Base-by-base conservation (phyloP, 2,888 invertebrate species). In the Chaetoderma sp. region DNA sequence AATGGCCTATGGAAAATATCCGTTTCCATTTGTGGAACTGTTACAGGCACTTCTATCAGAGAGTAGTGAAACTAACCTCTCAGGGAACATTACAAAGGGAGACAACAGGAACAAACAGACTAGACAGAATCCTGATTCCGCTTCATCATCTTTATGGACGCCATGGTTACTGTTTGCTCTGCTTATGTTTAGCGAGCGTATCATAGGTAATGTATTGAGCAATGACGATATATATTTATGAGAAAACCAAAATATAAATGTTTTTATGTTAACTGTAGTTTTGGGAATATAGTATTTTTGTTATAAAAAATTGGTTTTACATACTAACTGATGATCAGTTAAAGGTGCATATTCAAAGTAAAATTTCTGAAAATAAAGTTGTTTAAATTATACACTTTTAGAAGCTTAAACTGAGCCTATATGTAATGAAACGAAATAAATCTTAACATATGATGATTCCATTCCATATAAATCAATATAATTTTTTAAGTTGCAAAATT, bases 121-220 rank as follows among this genome's bases (percentile, higher is more conserved):
- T 2, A 21, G 28, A 4, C 61, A 57, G 27, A 39, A 63, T 6
- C 65, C 61, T 28, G 6, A 42, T 21, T 18, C 42, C 42, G 6
- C 42, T 5, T 18, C 42, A 4, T 4, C 42, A 4, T 27, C 89
- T 58, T 88, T 89, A 10, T 89, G 90, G 62, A 90, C 91, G 30
- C 89, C 90, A 2, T 91, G 90, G 89, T 85, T 93, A 60, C 88
- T 93, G 54, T 92, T 92, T 83, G 90, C 91, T 55, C 88, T 93
- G 36, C 87, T 94, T 23, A 88, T 89, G 0, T 85, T 93, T 67
- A 92, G 92, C 84, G 91, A 92, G 27, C 86, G 88, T 56, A 88
- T 89, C 76, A 90, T 90, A 81, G 90, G 93, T 93, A 87, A 90
- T 90, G 86, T 44, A 54, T 59, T 61, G 42, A 58, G n/a, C n/a